phyloP scores from a whole-genome alignment of 1,140 invertebrate species.

The Arctopsyche grandis region DNA sequence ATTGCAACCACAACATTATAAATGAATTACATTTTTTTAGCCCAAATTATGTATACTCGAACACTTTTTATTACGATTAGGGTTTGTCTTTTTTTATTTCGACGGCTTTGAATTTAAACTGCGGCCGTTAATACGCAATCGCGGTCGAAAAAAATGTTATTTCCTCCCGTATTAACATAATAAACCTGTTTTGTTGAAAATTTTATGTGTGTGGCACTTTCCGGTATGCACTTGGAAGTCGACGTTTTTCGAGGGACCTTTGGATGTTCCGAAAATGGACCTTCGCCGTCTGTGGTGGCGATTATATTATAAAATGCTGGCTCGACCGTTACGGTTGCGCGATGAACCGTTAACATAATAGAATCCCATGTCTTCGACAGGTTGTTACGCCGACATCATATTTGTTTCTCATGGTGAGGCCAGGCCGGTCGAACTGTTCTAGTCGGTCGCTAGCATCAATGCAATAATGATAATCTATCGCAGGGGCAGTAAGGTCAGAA shows the following conservation, averaged over 20 bases:
- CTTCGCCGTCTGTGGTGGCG: neutral
- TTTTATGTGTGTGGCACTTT: too few species aligned
- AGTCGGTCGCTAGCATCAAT: neutral
- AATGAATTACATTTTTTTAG: neutral
- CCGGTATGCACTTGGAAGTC: too few species aligned
- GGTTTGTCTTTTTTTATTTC: neutral
- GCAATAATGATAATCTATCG: neutral
- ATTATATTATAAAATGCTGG: neutral
- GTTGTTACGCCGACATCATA: neutral
- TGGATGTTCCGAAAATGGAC: neutral
- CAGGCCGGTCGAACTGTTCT: neutral
- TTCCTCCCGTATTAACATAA: constrained; percentile 21
- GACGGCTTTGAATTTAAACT: neutral
- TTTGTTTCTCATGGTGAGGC: constrained; percentile 11
- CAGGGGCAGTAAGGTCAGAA: neutral
- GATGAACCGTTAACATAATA: constrained; percentile 41
- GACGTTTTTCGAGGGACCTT: neutral
- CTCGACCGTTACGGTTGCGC: constrained; percentile 29
- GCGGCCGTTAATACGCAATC: neutral
- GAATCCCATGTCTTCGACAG: constrained; percentile 37
- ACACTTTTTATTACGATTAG: too few species aligned
- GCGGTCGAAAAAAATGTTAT: neutral
- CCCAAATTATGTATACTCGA: neutral
- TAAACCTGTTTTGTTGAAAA: neutral
- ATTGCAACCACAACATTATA: constrained; percentile 21